phyloP scores from a whole-genome alignment of 2,113 vertebrate species.

The Macrotus californicus region DNA sequence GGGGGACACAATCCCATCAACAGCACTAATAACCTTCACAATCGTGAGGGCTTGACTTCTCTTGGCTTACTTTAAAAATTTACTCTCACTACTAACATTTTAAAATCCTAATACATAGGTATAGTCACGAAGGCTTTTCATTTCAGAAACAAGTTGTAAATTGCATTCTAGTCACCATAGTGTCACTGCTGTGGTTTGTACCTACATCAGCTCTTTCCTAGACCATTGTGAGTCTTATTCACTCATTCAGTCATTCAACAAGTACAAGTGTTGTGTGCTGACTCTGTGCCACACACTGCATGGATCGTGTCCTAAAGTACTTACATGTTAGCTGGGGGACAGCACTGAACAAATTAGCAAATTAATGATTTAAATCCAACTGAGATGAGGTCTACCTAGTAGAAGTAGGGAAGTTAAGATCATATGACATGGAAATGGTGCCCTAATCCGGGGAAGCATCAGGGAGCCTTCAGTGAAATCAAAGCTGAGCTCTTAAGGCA shows the following conservation, averaged over 20 bases:
- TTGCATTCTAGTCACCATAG: not conserved
- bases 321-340: not conserved
- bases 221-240: not conserved
- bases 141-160: not conserved
- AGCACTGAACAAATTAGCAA: not conserved
- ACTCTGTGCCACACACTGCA: not conserved
- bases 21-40: not conserved
- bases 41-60: not conserved
- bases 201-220: not conserved
- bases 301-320: not conserved
- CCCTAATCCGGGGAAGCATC: not conserved
- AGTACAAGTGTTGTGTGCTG: not conserved
- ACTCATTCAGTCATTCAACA: not conserved
- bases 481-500: not conserved
- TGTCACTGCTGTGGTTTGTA: not conserved
- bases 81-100: not conserved
- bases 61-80: not conserved
- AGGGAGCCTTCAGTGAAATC: not conserved
- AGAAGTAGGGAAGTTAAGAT: not conserved
- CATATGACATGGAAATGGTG: not conserved
- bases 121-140: not conserved
- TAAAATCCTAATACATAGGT: not conserved
- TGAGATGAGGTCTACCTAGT: not conserved
- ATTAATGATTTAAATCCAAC: not conserved
- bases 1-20: not conserved